Conservation (phyloP, 2,888 invertebrate genomes). For the Copidosoma aretas region DNA sequence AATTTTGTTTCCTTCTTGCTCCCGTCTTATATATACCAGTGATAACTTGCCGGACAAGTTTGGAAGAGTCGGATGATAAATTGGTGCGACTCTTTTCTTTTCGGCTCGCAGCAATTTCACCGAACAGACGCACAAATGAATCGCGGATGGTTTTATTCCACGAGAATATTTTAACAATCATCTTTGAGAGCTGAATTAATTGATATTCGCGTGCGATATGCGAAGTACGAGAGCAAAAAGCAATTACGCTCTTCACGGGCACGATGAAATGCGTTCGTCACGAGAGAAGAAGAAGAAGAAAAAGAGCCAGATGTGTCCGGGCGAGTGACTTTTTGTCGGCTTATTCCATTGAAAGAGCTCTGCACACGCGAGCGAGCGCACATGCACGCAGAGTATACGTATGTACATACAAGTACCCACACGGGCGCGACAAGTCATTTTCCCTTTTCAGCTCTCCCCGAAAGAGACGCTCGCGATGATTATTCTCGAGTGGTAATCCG, state of each 20-base stretch:
- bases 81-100: not conserved
- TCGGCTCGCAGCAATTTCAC: no score
- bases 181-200: no score
- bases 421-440: not conserved
- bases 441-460: not conserved
- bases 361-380: not conserved
- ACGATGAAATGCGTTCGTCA: no score
- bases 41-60: not conserved
- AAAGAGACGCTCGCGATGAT: not conserved
- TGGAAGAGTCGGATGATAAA: not conserved
- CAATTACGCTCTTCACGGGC: no score
- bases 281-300: not conserved
- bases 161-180: no score
- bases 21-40: not conserved
- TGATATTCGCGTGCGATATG: no score
- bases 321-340: not conserved
- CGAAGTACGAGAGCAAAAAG: no score
- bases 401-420: no score
- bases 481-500: not conserved
- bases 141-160: no score
- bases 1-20: slow-evolving; percentile 21
- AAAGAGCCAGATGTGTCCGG: not conserved
- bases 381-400: no score
- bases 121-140: no score
- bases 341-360: no score